Conservation (phyloP, 1,140 invertebrate species). For the Coenobita brevimanus region DNA sequence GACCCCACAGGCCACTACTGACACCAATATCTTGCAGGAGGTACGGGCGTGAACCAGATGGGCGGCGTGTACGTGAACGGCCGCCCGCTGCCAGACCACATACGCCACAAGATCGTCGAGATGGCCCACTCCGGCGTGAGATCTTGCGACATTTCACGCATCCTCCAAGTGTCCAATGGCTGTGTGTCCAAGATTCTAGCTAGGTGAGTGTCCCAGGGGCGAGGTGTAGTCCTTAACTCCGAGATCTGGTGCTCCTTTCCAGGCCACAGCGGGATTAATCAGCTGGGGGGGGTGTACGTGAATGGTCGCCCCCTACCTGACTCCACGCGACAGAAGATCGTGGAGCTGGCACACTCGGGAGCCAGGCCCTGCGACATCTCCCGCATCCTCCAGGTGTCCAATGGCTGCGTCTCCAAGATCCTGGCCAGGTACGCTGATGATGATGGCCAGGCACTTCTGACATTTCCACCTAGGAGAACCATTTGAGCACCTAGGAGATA, state of each 20-base stretch:
- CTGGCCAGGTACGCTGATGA: slow-evolving; percentile 81
- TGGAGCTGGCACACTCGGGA: slow-evolving; percentile 94
- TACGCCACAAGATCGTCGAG: slow-evolving; percentile 62
- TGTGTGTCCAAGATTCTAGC: slow-evolving; percentile 64
- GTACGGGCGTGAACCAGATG: slow-evolving; percentile 66
- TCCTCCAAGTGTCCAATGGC: slow-evolving; percentile 63
- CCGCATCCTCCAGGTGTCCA: slow-evolving; percentile 92
- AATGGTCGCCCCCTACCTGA: slow-evolving; percentile 80
- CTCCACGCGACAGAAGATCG: slow-evolving; percentile 84
- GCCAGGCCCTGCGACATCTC: slow-evolving; percentile 96
- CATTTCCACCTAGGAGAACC: no score
- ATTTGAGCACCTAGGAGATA: no score
- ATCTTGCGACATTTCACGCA: slow-evolving; percentile 59
- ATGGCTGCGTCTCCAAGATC: slow-evolving; percentile 92
- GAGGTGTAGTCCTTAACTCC: slow-evolving; percentile 32
- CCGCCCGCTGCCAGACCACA: slow-evolving; percentile 60
- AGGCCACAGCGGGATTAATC: slow-evolving; percentile 78
- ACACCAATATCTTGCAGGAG: slow-evolving; percentile 53
- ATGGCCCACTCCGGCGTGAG: slow-evolving; percentile 62
- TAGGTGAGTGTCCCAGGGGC: slow-evolving; percentile 58
- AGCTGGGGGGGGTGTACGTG: slow-evolving; percentile 79
- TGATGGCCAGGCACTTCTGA: no score
- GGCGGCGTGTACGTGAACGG: slow-evolving; percentile 61
- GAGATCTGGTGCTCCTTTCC: slow-evolving; percentile 59
- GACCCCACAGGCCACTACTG: slow-evolving; percentile 47